Evolutionary conservation across 2,113 vertebrate species (phyloP), one percentile per base, ranked within the genome.

Genomic region (Rhea pennata): DNA sequence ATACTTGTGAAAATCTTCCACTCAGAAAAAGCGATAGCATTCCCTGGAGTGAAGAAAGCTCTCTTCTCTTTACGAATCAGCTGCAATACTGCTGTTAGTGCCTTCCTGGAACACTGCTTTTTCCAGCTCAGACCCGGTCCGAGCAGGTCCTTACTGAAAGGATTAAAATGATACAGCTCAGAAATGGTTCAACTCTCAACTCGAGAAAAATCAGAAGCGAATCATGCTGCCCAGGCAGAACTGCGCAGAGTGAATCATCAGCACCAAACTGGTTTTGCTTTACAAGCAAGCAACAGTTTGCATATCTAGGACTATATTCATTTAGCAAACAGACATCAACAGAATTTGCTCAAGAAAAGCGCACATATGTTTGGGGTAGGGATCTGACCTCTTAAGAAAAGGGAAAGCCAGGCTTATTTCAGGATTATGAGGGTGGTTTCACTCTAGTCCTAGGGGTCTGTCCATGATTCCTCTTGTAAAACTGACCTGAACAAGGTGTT

Each of bases 281-380:
- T 80, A 91, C 51, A 97, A 92, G 76, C 61, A 5, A 40, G 72
- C 85, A 93, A 84, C 90, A 81, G 90, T 96, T 94, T 94, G 88
- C 88, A 64, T 69, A 59, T 75, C 85, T 75, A 86, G 76, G 90
- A 83, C 5, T 6, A 74, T 56, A 17, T 19, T 84, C 50, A 2
- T 91, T 94, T 85, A 90, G 92, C 87, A 96, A 96, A 93, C 92
- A 92, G 84, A 88, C 46, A 0, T 76, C 90, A 96, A 97, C 95
- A 96, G 82, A 95, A 74, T 56, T 95, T 94, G 73, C 87, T 87
- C 27, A 23, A 78, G 92, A 69, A 64, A 86, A 87, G 39, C 0
- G 0, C 42, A 26, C 94, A 82, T 95, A 93, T 96, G 92, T 67
- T 51, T 78, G 77, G 65, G 80, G 69, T 42, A 46, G 59, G 78